These are phyloP conservation scores for Sphaerophoria rueppellii DNA, from an alignment of 2,888 invertebrate species.

Conservation along the genomic window DNA sequence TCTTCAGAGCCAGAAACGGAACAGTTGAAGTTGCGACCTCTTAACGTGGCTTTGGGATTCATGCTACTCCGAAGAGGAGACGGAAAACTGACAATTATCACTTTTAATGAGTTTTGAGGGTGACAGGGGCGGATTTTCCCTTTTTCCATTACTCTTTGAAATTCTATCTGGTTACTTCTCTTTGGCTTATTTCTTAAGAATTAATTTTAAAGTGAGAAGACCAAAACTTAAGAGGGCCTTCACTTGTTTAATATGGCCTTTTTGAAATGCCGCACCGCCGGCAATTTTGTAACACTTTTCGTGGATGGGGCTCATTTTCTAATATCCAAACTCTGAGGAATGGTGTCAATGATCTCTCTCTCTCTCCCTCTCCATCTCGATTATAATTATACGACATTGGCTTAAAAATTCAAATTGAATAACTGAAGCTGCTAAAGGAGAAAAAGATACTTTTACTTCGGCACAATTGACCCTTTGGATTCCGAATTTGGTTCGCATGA, in stretches of 20 bases:
- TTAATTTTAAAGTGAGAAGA: too few relatives aligned
- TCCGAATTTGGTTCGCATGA: conserved; percentile 6
- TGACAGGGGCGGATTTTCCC: neutral
- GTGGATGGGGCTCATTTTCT: conserved; percentile 1
- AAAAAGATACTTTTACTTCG: neutral
- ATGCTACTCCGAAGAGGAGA: neutral
- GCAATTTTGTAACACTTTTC: conserved; percentile 20
- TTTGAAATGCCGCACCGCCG: neutral
- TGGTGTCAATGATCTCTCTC: conserved; percentile 29
- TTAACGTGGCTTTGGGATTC: conserved; percentile 1
- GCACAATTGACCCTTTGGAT: neutral
- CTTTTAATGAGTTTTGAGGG: neutral
- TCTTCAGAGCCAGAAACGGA: conserved; percentile 46
- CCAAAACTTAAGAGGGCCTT: neutral
- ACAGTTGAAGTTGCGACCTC: conserved; percentile 34
- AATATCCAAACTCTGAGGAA: neutral
- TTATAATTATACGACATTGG: neutral
- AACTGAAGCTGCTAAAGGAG: neutral
- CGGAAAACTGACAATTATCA: conserved; percentile 5
- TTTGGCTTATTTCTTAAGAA: too few relatives aligned
- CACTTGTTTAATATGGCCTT: neutral
- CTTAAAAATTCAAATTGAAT: conserved; percentile 12
- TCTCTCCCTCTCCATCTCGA: neutral
- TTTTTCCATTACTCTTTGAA: too few relatives aligned
- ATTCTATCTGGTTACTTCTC: too few relatives aligned